These are phyloP conservation scores for Stegostoma tigrinum DNA, from an alignment of 2,113 vertebrate species.

Conservation along the genomic window DNA sequence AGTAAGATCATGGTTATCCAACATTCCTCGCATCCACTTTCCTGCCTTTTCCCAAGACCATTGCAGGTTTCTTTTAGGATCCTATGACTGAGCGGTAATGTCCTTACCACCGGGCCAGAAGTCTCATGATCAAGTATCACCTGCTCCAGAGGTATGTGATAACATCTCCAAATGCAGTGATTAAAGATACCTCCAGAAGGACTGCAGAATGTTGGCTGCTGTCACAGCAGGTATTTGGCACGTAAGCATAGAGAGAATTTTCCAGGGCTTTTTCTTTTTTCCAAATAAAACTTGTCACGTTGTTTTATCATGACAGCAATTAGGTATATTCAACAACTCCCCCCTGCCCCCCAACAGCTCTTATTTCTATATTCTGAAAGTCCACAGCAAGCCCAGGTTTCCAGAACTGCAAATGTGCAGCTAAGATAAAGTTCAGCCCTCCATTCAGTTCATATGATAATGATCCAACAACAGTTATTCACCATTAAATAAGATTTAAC, in stretches of 20 bases:
- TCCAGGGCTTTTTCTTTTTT: neutral
- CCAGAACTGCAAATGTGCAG: neutral
- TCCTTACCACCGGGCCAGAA: too few relatives aligned
- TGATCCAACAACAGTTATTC: neutral
- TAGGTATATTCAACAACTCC: neutral
- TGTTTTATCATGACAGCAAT: neutral
- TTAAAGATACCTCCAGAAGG: too few relatives aligned
- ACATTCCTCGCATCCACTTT: too few relatives aligned
- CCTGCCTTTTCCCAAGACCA: too few relatives aligned
- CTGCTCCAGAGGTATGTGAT: too few relatives aligned
- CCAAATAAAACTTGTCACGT: neutral
- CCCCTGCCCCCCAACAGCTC: neutral
- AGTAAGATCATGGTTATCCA: too few relatives aligned
- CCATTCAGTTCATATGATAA: neutral
- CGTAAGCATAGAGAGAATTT: neutral
- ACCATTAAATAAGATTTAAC: neutral
- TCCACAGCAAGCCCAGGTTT: neutral
- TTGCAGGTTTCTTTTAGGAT: too few relatives aligned
- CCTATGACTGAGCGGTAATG: too few relatives aligned
- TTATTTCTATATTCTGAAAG: neutral
- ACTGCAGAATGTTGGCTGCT: too few relatives aligned
- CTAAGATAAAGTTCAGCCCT: neutral
- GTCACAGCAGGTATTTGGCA: neutral
- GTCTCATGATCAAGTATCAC: too few relatives aligned
- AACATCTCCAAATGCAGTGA: too few relatives aligned